Evolutionary conservation across 2,113 vertebrate genomes (phyloP).

Genomic region (Scomber colias): DNA sequence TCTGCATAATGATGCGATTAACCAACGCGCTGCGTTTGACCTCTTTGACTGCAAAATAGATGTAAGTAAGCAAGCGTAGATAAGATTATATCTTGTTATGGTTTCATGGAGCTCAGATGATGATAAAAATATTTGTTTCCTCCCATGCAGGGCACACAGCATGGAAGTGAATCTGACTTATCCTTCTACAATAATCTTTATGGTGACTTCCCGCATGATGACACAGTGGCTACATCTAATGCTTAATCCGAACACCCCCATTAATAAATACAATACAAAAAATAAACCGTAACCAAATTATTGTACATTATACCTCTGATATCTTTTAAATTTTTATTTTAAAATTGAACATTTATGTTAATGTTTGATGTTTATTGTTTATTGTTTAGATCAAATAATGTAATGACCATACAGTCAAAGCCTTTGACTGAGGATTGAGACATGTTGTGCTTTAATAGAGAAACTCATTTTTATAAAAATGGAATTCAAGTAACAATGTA

Average conservation of each 20-base stretch:
- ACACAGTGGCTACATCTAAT: background rate
- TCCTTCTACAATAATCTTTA: conserved; percentile 67
- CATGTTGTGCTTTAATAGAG: background rate
- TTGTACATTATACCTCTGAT: background rate
- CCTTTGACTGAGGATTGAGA: background rate
- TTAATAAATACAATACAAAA: background rate
- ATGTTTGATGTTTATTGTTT: background rate
- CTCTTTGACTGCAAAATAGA: conserved; percentile 36
- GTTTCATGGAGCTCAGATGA: background rate
- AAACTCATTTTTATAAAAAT: conserved; percentile 1
- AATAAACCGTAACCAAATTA: background rate
- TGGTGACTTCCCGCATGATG: background rate
- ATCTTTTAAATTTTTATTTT: no score
- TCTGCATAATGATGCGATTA: background rate
- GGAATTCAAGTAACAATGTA: background rate
- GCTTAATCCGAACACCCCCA: conserved; percentile 33
- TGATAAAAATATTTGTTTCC: conserved; percentile 15
- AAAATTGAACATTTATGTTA: no score
- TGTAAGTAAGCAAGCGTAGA: conserved; percentile 56
- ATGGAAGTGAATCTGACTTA: conserved; percentile 28
- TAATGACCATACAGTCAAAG: background rate
- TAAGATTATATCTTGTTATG: background rate
- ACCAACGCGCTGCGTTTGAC: conserved; percentile 37
- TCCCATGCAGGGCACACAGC: conserved; percentile 55
- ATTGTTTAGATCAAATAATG: background rate